Base-by-base conservation (phyloP, 2,797 vertebrate genomes). In the Spondyliosoma cantharus region DNA sequence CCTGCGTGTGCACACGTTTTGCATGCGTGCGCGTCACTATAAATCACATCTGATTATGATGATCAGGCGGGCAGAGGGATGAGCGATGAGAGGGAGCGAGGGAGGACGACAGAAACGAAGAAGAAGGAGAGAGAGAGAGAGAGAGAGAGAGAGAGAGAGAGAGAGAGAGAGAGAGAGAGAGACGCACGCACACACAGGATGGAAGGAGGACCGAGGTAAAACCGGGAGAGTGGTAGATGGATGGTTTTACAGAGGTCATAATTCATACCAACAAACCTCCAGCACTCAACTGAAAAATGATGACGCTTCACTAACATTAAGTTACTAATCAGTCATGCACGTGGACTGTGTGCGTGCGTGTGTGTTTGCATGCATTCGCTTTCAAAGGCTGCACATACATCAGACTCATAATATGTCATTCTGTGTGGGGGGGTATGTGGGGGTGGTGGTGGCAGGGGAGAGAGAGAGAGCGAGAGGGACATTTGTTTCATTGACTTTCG, bases 1-100 rank as follows among this genome's bases (percentile, higher is more conserved):
- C 46, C 20, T 61, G 68, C 46, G n/a, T 63, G 71, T 62, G 32
- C 53, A 50, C 22, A 32, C 59, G 54, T 14, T 16, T 65, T 65
- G 61, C 24, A 37, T 53, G 56, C 58, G 76, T 77, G 68, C 29
- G 73, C 54, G 76, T 82, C 78, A 59, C 76, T 24, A 85, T 91
- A 78, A 91, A 91, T 93, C 88, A 87, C 46, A 78, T 83, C 69
- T 78, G 86, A 90, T 92, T 91, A 92, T 84, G 83, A 86, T 83
- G 87, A 91, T 85, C 81, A 74, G 80, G 85, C 85, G 68, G 74
- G 84, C 82, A 73, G 78, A 76, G 85, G 71, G 76, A 86, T 77
- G 86, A 87, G 72, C 24, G 20, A 90, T 86, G 84, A 83, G 83
- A 68, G 45, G 68, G 49, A 59, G 56, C 1, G 27, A 69, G 77